These are phyloP conservation scores for Pseudomugil gertrudae DNA, from an alignment of 2,797 vertebrate genomes.

Conservation along the genomic window DNA sequence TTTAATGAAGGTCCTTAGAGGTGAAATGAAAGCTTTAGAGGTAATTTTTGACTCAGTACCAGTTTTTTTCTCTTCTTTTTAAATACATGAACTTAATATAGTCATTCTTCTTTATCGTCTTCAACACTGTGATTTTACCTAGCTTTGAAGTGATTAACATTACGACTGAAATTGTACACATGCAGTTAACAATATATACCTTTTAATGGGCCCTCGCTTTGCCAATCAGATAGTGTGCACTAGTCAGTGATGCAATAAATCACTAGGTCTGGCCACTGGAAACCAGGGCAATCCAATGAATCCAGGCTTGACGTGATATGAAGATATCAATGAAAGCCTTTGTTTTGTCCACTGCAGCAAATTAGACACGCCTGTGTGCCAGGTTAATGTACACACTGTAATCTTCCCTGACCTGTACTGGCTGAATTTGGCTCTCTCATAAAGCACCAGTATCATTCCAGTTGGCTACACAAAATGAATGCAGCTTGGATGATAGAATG, in stretches of 20 bases:
- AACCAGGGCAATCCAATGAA: slow-evolving; percentile 55
- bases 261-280: slow-evolving; percentile 66
- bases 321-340: slow-evolving; percentile 78
- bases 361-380: slow-evolving; percentile 70
- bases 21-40: slow-evolving; percentile 67
- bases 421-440: slow-evolving; percentile 66
- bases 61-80: slow-evolving; percentile 43
- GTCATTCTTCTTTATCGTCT: slow-evolving; percentile 35
- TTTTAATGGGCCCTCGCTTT: slow-evolving; percentile 68
- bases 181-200: slow-evolving; percentile 77
- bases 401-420: slow-evolving; percentile 66
- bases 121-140: slow-evolving; percentile 25
- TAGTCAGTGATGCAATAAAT: slow-evolving; percentile 71
- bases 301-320: slow-evolving; percentile 70
- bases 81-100: slow-evolving; percentile 9
- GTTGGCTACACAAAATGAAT: slow-evolving; percentile 53
- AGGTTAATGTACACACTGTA: slow-evolving; percentile 69
- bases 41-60: slow-evolving; percentile 36
- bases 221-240: slow-evolving; percentile 71
- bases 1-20: slow-evolving; percentile 74
- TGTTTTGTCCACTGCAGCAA: slow-evolving; percentile 74
- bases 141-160: slow-evolving; percentile 69
- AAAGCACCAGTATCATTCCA: slow-evolving; percentile 70
- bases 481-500: slow-evolving; percentile 44
- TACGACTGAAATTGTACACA: slow-evolving; percentile 77